Base-by-base conservation (phyloP, 2,888 invertebrate species). In the Ichneumon xanthorius region DNA sequence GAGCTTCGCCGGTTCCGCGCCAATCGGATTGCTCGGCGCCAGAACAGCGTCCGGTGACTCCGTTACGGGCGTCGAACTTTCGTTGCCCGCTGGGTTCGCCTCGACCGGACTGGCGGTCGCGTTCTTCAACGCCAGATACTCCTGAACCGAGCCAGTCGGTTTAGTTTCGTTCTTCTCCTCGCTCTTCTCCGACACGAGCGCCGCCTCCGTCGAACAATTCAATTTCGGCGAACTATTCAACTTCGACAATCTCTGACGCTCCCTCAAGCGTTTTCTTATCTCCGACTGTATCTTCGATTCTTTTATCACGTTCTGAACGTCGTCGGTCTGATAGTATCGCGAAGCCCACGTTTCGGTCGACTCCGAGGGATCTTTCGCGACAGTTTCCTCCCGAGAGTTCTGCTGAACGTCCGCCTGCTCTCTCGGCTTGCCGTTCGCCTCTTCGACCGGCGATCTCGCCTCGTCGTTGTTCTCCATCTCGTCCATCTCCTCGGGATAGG, bases 251-350 rank as follows among this genome's bases (percentile, higher is more conserved):
- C 93, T 90, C 67, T 94, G 94, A 30, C 94, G 90, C 88, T 94
- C 94, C 33, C 94, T 87, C 71, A 94, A 88, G 19, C 94, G 91
- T 88, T 94, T 94, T 2, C 94, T 90, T 79, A 94, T 94, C 87
- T 94, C 94, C 0, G 94, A 94, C 53, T 94, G 94, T 58, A 94
- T 94, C 79, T 94, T 94, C 1, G 94, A 94, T 73, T 94, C 94
- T 84, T 93, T 94, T 73, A 94, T 94, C 19, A 94, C 94, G 75
- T 86, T 93, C 72, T 93, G 93, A 1, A 94, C 94, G 83, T 93
- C 93, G 53, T 93, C 94, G 16, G 93, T 93, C 77, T 93, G 92
- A 86, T 92, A 93, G 84, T 94, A 94, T n/a, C 94, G 92, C 19
- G 92, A 91, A 5, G 93, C 93, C 94, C 94, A 94, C 11, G 94